Evolutionary conservation across 1,140 invertebrate genomes (phyloP).

Genomic region (Halotydeus destructor): DNA sequence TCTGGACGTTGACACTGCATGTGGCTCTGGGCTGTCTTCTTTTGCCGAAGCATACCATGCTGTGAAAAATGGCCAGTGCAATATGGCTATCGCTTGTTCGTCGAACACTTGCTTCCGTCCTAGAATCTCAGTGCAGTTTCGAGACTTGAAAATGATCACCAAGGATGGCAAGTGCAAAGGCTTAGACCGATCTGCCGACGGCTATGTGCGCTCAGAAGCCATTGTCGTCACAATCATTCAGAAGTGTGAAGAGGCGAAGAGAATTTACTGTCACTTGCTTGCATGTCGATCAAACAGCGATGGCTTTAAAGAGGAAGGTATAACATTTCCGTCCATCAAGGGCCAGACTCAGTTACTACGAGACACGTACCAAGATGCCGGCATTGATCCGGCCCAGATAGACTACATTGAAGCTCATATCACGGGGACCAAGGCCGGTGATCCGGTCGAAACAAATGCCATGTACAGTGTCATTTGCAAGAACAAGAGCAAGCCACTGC

Average conservation of each 20-base stretch:
- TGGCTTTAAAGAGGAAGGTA: constrained; percentile 57
- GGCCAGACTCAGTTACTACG: constrained; percentile 63
- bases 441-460: constrained; percentile 41
- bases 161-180: not conserved
- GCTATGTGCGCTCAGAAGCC: constrained; percentile 22
- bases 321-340: constrained; percentile 59
- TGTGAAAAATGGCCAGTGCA: not conserved
- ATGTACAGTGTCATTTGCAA: not conserved
- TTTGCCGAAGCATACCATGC: constrained; percentile 49
- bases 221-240: constrained; percentile 31
- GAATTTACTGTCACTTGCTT: constrained; percentile 34
- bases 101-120: not conserved
- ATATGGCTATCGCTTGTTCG: not conserved
- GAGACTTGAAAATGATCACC: constrained; percentile 1
- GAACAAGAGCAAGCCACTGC: constrained; percentile 38
- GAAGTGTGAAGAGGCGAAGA: constrained; percentile 23
- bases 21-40: constrained; percentile 50
- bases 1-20: constrained; percentile 78
- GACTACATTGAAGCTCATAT: constrained; percentile 85
- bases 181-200: constrained; percentile 9
- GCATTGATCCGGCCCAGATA: constrained; percentile 55
- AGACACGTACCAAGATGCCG: constrained; percentile 58
- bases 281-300: constrained; percentile 69
- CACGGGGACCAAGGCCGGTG: constrained; percentile 40
- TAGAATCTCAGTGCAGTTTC: not conserved